Conservation (phyloP, 2,888 invertebrate species). For the Drosophila emarginata region DNA sequence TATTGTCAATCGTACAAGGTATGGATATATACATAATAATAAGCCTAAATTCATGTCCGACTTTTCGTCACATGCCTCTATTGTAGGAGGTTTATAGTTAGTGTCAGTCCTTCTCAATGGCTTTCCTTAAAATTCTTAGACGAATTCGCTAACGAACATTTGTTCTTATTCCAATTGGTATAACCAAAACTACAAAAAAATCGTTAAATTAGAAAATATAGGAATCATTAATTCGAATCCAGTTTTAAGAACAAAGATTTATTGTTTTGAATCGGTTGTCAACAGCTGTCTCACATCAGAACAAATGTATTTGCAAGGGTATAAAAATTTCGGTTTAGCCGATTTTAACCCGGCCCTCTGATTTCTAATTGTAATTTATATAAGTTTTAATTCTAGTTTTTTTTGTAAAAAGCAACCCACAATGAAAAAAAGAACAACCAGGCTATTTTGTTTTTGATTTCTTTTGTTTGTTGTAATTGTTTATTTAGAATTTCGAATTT, state of each 20-base stretch:
- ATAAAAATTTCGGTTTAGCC: background rate
- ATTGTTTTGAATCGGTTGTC: background rate
- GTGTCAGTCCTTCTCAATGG: too few relatives aligned
- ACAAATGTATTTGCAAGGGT: background rate
- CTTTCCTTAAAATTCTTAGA: too few relatives aligned
- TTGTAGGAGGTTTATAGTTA: too few relatives aligned
- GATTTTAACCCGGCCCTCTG: background rate
- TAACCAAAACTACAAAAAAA: background rate
- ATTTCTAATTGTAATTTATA: conserved; percentile 49
- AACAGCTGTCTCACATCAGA: background rate
- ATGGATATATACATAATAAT: background rate
- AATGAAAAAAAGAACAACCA: conserved; percentile 40
- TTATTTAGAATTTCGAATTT: conserved; percentile 50
- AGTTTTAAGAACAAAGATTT: too few relatives aligned
- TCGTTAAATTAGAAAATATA: background rate
- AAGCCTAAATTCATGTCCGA: background rate
- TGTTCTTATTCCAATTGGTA: background rate
- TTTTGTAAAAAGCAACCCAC: conserved; percentile 26
- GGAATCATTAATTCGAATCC: too few relatives aligned
- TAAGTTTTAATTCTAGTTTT: conserved; percentile 55
- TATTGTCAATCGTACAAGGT: background rate
- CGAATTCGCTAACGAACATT: background rate
- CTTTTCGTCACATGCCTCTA: too few relatives aligned
- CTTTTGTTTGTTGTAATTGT: conserved; percentile 36
- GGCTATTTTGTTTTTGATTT: conserved; percentile 39